A percentile compares a stretch with the other conserved stretches of the same genome.
Evolutionary conservation across 2,888 invertebrate species (phyloP).

Genomic region (Cyclophora punctaria): DNA sequence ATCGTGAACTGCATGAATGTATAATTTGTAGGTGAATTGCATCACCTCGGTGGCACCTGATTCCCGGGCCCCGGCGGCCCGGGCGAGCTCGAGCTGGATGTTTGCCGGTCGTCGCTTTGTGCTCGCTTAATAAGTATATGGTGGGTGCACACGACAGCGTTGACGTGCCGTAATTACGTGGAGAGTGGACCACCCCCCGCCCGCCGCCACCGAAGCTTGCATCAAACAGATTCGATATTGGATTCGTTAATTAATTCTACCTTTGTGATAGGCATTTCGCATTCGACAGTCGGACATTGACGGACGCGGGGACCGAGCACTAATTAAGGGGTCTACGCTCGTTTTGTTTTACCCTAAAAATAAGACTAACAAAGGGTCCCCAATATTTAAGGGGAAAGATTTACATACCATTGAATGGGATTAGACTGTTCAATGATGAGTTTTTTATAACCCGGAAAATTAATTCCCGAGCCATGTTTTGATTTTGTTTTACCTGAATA

Average conservation of each 20-base stretch:
- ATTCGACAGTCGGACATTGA: slow-evolving; percentile 30
- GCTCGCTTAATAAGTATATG: slow-evolving; percentile 29
- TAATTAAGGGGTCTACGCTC: slow-evolving; percentile 32
- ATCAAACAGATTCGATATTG: slow-evolving; percentile 41
- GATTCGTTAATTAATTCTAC: slow-evolving; percentile 47
- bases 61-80: slow-evolving; percentile 24
- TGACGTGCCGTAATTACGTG: slow-evolving; percentile 45
- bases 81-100: slow-evolving; percentile 23
- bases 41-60: slow-evolving; percentile 40
- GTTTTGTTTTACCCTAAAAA: slow-evolving; percentile 6
- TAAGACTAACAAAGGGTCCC: background rate
- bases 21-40: slow-evolving; percentile 36
- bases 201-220: slow-evolving; percentile 15
- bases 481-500: too few relatives aligned
- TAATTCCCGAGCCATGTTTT: too few relatives aligned
- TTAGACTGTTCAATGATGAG: background rate
- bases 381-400: background rate
- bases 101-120: slow-evolving; percentile 35
- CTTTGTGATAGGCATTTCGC: slow-evolving; percentile 36
- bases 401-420: background rate
- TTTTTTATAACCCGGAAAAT: background rate
- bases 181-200: slow-evolving; percentile 27
- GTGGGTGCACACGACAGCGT: slow-evolving; percentile 39
- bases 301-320: slow-evolving; percentile 25
- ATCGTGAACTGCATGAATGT: slow-evolving; percentile 18